Conservation (phyloP, 1,140 invertebrate species). For the Drosophila erecta region DNA sequence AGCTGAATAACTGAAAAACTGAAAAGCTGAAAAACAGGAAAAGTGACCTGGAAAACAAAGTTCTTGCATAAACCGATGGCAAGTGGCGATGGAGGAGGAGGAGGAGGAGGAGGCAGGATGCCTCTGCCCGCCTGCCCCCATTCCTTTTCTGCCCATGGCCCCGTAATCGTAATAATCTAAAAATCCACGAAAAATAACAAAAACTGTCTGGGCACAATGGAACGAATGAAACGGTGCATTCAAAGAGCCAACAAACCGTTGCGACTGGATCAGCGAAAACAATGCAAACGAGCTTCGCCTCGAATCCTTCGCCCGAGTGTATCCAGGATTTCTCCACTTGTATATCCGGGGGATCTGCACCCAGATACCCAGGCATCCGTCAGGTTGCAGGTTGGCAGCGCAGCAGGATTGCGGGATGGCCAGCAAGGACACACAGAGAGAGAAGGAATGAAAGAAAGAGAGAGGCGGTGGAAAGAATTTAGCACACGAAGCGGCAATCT, state of each 20-base stretch:
- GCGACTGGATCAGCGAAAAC: conserved; percentile 90
- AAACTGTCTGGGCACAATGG: conserved; percentile 46
- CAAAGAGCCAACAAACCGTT: conserved; percentile 86
- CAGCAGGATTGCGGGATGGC: conserved; percentile 8
- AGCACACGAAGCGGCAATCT: conserved; percentile 59
- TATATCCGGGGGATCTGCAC: conserved; percentile 88
- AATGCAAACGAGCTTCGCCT: conserved; percentile 90
- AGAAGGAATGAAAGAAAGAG: conserved; percentile 25
- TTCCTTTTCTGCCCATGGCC: neutral
- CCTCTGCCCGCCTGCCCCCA: conserved; percentile 1
- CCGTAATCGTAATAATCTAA: conserved; percentile 69
- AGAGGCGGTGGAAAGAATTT: conserved; percentile 33
- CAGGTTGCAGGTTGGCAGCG: conserved; percentile 36
- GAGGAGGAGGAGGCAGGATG: conserved; percentile 6
- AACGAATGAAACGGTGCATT: conserved; percentile 49
- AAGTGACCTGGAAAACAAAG: conserved; percentile 70
- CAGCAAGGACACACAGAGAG: conserved; percentile 18
- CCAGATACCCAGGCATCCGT: conserved; percentile 40
- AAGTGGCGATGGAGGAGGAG: no score
- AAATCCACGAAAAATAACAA: conserved; percentile 60
- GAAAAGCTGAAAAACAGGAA: conserved; percentile 33
- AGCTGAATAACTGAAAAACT: conserved; percentile 30
- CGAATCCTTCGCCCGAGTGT: conserved; percentile 90
- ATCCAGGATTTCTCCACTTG: conserved; percentile 90
- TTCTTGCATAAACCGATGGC: conserved; percentile 54